Conservation (phyloP, 1,140 invertebrate species). For the Macrocentrus cingulum region DNA sequence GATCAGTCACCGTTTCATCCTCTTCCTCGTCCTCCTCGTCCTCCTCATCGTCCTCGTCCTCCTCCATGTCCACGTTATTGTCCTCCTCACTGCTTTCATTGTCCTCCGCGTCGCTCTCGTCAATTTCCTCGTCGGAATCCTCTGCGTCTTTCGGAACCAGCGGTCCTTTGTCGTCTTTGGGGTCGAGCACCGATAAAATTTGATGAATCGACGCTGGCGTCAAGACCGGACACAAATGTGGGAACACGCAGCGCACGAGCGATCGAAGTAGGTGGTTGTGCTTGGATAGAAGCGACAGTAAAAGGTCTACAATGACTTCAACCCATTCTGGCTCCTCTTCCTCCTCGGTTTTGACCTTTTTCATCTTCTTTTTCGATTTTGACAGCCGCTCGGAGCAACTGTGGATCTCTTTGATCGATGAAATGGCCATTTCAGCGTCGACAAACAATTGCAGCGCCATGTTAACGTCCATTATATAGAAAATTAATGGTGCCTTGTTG, state of each 20-base stretch:
- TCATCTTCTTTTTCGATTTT: conserved; percentile 46
- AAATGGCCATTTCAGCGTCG: conserved; percentile 67
- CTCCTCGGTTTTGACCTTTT: conserved; percentile 45
- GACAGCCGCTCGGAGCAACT: conserved; percentile 68
- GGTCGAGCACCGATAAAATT: conserved; percentile 73
- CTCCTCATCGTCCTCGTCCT: conserved; percentile 45
- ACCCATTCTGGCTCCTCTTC: conserved; percentile 72
- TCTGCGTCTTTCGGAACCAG: conserved; percentile 47
- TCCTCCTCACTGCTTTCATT: conserved; percentile 53
- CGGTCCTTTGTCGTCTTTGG: conserved; percentile 65
- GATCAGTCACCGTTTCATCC: conserved; percentile 67
- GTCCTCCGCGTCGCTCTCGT: conserved; percentile 43
- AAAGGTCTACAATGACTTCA: conserved; percentile 76
- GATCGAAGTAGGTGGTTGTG: conserved; percentile 69
- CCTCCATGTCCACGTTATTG: conserved; percentile 40
- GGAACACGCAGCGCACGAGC: conserved; percentile 72
- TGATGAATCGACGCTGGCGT: conserved; percentile 69
- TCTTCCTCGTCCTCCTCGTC: conserved; percentile 53
- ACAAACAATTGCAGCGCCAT: conserved; percentile 73
- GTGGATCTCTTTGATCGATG: conserved; percentile 69
- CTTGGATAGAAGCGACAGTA: conserved; percentile 72
- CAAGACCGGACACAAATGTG: conserved; percentile 70
- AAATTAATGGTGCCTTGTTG: conserved; percentile 54
- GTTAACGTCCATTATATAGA: conserved; percentile 69
- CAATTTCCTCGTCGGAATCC: conserved; percentile 40